These are phyloP conservation scores for Brachyalestes nurse DNA, from an alignment of 2,797 vertebrate genomes.

Conservation along the genomic window DNA sequence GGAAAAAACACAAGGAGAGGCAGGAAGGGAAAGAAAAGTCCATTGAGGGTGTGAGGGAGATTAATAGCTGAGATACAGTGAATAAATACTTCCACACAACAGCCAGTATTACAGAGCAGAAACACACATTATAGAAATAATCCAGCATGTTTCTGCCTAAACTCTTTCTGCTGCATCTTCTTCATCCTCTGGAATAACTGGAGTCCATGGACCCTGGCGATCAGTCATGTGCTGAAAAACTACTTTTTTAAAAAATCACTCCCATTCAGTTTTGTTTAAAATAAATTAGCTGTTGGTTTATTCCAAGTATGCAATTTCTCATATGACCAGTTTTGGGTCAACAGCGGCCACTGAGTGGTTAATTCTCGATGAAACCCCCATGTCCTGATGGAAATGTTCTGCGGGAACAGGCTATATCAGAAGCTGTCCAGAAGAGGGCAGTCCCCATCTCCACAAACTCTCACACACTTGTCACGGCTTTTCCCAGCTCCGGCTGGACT, in stretches of 20 bases:
- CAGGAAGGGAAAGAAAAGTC: no score
- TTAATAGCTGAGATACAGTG: slow-evolving; percentile 6
- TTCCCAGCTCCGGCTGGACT: slow-evolving; percentile 56
- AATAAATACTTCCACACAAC: not conserved
- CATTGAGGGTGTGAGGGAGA: not conserved
- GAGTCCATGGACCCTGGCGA: no score
- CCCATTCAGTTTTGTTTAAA: not conserved
- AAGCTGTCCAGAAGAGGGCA: slow-evolving; percentile 78
- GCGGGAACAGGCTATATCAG: slow-evolving; percentile 20
- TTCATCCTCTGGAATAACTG: no score
- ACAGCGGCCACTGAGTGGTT: not conserved
- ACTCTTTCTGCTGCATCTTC: not conserved
- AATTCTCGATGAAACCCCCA: not conserved
- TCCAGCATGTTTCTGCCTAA: not conserved
- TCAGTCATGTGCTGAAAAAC: not conserved
- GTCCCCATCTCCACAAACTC: slow-evolving; percentile 73
- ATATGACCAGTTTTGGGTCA: not conserved
- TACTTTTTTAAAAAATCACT: not conserved
- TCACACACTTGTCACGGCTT: slow-evolving; percentile 53
- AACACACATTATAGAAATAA: not conserved
- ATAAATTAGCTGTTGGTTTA: not conserved
- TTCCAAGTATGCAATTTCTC: no score
- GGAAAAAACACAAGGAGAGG: not conserved
- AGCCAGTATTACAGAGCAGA: not conserved
- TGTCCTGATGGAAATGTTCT: not conserved